Evolutionary conservation across 2,797 vertebrate species (phyloP).

Genomic region (Smutsia temminckii): DNA sequence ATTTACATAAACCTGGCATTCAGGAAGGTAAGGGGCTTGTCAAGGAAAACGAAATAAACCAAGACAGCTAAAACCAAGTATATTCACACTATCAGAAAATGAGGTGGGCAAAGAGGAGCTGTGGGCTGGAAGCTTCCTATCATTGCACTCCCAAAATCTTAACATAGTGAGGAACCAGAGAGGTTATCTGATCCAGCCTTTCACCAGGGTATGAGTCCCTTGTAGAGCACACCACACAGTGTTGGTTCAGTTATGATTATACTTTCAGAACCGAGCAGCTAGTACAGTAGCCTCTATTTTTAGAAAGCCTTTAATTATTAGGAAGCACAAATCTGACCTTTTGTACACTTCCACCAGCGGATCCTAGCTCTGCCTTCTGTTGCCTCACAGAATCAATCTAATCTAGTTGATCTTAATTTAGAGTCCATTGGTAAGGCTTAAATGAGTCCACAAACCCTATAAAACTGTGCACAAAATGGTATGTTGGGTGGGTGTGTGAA

Average conservation of each 20-base stretch:
- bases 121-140: background rate
- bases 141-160: background rate
- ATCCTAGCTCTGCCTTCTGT: background rate
- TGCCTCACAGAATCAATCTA: background rate
- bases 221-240: background rate
- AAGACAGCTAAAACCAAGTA: conserved; percentile 13
- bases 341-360: background rate
- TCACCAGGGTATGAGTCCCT: background rate
- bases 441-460: background rate
- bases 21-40: conserved; percentile 48
- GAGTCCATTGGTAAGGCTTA: background rate
- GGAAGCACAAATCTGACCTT: conserved; percentile 38
- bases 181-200: background rate
- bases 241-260: background rate
- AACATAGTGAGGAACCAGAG: background rate
- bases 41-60: conserved; percentile 70
- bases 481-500: background rate
- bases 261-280: background rate
- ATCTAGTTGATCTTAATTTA: conserved; percentile 24
- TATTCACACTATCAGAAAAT: conserved; percentile 38
- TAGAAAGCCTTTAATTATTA: conserved; percentile 39
- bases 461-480: conserved; percentile 15
- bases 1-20: conserved; percentile 65
- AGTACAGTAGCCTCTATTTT: conserved; percentile 26
- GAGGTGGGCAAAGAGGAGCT: background rate